phyloP scores from a whole-genome alignment of 1,140 invertebrate genomes.

The Drosophila repletoides region DNA sequence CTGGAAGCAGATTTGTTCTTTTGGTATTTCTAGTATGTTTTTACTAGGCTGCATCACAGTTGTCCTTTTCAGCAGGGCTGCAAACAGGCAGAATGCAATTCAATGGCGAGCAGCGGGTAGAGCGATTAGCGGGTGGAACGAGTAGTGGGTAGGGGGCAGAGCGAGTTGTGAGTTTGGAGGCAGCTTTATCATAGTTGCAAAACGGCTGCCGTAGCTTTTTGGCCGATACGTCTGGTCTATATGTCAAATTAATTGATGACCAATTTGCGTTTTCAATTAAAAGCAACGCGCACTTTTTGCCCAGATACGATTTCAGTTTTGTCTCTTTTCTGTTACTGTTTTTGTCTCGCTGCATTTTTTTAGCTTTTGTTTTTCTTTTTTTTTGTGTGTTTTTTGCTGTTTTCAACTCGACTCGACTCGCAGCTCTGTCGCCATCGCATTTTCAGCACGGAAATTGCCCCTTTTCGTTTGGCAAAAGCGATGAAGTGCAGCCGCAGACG shows the following conservation, averaged over 20 bases:
- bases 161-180: not conserved
- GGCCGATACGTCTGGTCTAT: slow-evolving; percentile 47
- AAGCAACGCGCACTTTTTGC: slow-evolving; percentile 67
- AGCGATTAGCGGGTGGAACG: not conserved
- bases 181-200: slow-evolving; percentile 29
- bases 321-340: not conserved
- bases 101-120: not conserved
- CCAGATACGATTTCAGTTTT: slow-evolving; percentile 63
- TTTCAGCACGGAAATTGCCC: slow-evolving; percentile 66
- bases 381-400: slow-evolving; percentile 23
- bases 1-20: too few species aligned
- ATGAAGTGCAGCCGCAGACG: slow-evolving; percentile 19
- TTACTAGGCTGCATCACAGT: too few species aligned
- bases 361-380: slow-evolving; percentile 7
- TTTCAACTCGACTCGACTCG: too few species aligned
- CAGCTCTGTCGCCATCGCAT: slow-evolving; percentile 58
- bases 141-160: not conserved
- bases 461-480: slow-evolving; percentile 37
- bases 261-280: slow-evolving; percentile 81
- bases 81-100: not conserved
- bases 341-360: not conserved
- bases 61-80: too few species aligned
- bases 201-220: slow-evolving; percentile 35
- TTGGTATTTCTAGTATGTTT: too few species aligned
- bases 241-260: slow-evolving; percentile 80